Evolutionary conservation across 2,888 invertebrate species (phyloP).

Genomic region (Cecidostiba fungosa): DNA sequence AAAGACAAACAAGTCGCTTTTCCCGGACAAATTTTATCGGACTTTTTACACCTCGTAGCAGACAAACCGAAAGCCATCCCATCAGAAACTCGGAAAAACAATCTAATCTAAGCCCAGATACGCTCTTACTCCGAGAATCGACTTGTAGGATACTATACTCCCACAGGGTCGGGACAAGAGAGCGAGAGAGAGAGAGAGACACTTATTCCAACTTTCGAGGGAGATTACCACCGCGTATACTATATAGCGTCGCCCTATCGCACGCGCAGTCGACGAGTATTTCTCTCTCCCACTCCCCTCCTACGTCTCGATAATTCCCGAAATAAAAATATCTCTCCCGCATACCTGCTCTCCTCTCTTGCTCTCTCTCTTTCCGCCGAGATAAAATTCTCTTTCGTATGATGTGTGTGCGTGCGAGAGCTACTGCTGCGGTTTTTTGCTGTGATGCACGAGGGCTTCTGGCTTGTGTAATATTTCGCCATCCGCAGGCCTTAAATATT

Average conservation of each 20-base stretch:
- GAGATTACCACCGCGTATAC: conserved; percentile 27
- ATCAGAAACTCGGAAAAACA: conserved; percentile 27
- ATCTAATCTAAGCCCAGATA: conserved; percentile 44
- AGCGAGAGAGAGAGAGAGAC: conserved; percentile 15
- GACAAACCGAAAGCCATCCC: background rate
- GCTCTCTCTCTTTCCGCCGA: conserved; percentile 48
- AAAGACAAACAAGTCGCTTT: too few species aligned
- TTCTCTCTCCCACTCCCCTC: background rate
- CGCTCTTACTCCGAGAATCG: background rate
- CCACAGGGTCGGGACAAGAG: background rate
- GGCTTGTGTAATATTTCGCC: background rate
- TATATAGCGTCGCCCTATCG: background rate
- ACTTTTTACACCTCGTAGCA: conserved; percentile 42
- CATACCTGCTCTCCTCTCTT: conserved; percentile 37
- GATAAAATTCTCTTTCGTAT: conserved; percentile 29
- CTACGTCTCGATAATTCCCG: conserved; percentile 39
- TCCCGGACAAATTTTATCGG: conserved; percentile 14
- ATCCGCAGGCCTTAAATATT: too few species aligned
- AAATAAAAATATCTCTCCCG: conserved; percentile 55
- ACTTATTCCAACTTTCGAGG: conserved; percentile 13
- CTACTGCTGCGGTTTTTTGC: background rate
- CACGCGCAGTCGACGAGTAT: background rate
- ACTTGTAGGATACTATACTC: background rate
- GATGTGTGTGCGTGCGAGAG: background rate
- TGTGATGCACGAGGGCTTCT: background rate